Percentiles rank a stretch among this genome's conserved stretches.
Conservation (phyloP, 2,888 invertebrate genomes). For the Eumerus sabulonum region DNA sequence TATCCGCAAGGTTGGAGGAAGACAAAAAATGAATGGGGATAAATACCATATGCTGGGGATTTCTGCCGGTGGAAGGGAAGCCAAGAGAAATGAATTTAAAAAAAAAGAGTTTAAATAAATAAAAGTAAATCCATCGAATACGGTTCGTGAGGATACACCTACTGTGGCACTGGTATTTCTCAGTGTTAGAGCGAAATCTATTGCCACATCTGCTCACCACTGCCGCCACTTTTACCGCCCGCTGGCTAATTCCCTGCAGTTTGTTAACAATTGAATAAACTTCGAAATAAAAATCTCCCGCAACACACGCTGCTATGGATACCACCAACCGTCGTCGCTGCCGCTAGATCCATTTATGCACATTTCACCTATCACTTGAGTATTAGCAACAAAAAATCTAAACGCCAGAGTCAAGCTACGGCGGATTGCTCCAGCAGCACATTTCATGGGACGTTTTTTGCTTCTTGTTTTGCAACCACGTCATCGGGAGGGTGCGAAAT, state of each 20-base stretch:
- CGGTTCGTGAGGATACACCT: constrained; percentile 46
- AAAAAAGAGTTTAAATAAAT: constrained; percentile 52
- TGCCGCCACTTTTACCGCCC: constrained; percentile 47
- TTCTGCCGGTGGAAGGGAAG: background rate
- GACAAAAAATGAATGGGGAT: constrained; percentile 4
- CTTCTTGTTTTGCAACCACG: too few species aligned
- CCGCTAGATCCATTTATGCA: constrained; percentile 51
- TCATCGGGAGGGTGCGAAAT: constrained; percentile 59
- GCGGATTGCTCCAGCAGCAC: constrained; percentile 39
- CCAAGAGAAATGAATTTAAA: background rate
- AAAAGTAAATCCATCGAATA: constrained; percentile 48
- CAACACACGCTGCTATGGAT: constrained; percentile 22
- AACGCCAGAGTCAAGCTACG: constrained; percentile 29
- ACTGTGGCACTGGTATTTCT: constrained; percentile 26
- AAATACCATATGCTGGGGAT: constrained; percentile 49
- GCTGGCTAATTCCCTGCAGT: constrained; percentile 67
- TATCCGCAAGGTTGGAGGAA: constrained; percentile 16
- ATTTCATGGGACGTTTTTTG: constrained; percentile 33
- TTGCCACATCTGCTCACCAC: constrained; percentile 49
- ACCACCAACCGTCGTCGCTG: constrained; percentile 15
- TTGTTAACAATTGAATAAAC: constrained; percentile 67
- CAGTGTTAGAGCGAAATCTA: constrained; percentile 38
- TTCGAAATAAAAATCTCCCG: constrained; percentile 55
- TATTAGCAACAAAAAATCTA: constrained; percentile 56
- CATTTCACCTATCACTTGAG: constrained; percentile 58